Base-by-base conservation (phyloP, 2,888 invertebrate species). In the Xestobium rufovillosum region DNA sequence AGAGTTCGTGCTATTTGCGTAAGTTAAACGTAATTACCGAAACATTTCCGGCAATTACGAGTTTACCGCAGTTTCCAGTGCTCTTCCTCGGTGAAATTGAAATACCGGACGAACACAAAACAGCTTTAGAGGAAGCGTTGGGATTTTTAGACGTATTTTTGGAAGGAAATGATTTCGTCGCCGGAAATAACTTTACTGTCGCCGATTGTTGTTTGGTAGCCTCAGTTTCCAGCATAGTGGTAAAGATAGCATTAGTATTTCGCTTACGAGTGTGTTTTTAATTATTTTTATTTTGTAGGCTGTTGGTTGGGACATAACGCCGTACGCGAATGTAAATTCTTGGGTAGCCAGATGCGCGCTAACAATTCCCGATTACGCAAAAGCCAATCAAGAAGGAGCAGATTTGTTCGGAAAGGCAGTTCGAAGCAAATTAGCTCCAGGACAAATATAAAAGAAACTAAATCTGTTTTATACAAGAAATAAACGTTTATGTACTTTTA, bases 181-280 rank as follows among this genome's bases (percentile, higher is more conserved):
- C 76, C 14, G 80, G 79, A 3, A 68, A 76, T 28, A 61, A 69
- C 31, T 59, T 73, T 19, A 80, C 80, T 9, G 70, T 81, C 41
- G 81, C 81, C 19, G 81, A 82, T 54, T 72, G 75, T 47, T 68
- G 71, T 3, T 68, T 76, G 36, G 70, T 71, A 38, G 70, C 78
- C 10, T 72, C 76, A 3, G 29, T 76, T 13, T 68, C 73, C 3
- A 70, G 67, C 47, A 70, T 76, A 51, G 59, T 70, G 51, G 77
- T 77, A 65, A 66, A 69, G 54, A 36, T 37, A n/a, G n/a, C n/a
- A n/a, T 32, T 31, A 13, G 31, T 14, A 35, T 19, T 31, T 29
- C 23, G 14, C 25, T 27, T 44, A 25, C 19, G 14, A 34, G 28
- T 19, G 12, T 10, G 15, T 26, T n/a, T 34, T 14, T 34, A 11